Base-by-base conservation (phyloP, 2,113 vertebrate species). In the Xiphophorus couchianus region DNA sequence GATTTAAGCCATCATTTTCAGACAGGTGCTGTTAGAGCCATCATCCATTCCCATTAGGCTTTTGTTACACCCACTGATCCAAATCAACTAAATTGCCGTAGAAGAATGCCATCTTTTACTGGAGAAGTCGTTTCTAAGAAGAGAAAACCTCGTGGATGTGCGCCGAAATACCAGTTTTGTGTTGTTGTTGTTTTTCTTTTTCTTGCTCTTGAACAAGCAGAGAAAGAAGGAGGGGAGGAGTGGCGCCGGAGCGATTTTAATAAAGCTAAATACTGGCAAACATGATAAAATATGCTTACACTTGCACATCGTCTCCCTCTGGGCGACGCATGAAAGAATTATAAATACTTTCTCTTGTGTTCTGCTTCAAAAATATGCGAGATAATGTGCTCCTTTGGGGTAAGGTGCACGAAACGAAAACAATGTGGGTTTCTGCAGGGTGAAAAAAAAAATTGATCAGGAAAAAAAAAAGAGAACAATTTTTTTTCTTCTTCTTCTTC, bases 41-140 rank as follows among this genome's bases (percentile, higher is more conserved):
- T 90, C 87, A 91, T 92, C 88, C 66, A 87, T 92, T 87, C 79
- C 81, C 81, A 91, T 93, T 91, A 92, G 76, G 71, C 60, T 83
- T 89, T 76, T 87, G 86, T 90, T 82, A 89, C 84, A 86, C 71
- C 83, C 78, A 77, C 84, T 81, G 86, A 87, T 89, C 71, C 76
- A 81, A 66, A 37, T 65, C 69, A 79, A 82, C 78, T 78, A 85
- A 86, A 83, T 75, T 78, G 76, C 37, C 78, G 69, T 62, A 17
- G 31, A 44, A 72, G 82, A 83, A 86, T 58, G 67, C 54, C 51
- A 71, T 65, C 71, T 71, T 71, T 78, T n/a, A 79, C 62, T 37
- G 71, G 30, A 70, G 75, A 75, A 81, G 76, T 31, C 28, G 66
- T 75, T 82, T 80, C 70, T 74, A 12, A 73, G 2, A 33, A 42